Evolutionary conservation across 2,888 invertebrate species (phyloP), one percentile per base, ranked within the genome.

Genomic region (Nematopogon swammerdamellus): DNA sequence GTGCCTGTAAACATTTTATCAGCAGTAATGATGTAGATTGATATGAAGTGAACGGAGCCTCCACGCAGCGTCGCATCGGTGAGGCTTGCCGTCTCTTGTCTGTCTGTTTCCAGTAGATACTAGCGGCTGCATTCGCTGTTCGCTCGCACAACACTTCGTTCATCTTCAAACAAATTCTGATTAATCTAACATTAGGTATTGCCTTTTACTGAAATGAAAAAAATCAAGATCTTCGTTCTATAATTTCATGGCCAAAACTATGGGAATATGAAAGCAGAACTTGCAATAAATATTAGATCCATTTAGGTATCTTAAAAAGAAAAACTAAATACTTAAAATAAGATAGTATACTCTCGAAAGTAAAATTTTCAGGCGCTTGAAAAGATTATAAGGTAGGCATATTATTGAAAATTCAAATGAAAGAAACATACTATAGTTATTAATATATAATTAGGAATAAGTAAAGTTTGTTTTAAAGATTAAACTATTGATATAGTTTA

Each of bases 401-500:
- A 70, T 67, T 70, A 76, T 72, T 72, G 70, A 77, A 75, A 73
- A 69, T 73, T 17, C 17, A 72, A 73, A 72, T 70, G 70, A 73
- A 67, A 19, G 46, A 19, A 74, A 68, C 76, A 75, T 72, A 74
- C 73, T 73, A 77, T 79, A 77, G 77, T 76, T 76, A 79, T 76
- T 77, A 77, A 79, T 79, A 79, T 77, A 77, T 77, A 75, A 75
- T 74, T 77, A 77, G 75, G n/a, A 55, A 52, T 68, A 62, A 70
- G 64, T 56, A 61, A 76, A 73, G 77, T 79, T 79, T 77, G 77
- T 79, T 79, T 79, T 77, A 76, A 77, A 79, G 77, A 79, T 79
- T 79, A 77, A 79, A 79, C 79, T 79, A 79, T 79, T 72, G 71
- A 79, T 76, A 79, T 79, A 79, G 79, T 79, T 79, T 79, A 79